Base-by-base conservation (phyloP, 2,888 invertebrate genomes). In the Drosophila hamatofila region DNA sequence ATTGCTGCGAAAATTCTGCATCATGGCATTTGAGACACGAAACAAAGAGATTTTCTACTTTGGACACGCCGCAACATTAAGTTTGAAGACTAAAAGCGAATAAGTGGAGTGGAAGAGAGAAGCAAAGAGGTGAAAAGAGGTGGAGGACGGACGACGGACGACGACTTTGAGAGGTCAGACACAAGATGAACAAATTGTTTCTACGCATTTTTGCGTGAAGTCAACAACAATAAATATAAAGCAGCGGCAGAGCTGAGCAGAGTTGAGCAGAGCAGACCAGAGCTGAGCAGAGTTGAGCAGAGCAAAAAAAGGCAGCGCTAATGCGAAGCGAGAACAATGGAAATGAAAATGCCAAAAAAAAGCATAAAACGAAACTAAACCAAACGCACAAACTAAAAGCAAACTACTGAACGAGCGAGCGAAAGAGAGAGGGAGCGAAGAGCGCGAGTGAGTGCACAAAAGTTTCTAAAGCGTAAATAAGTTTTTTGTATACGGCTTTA, bases 21-120 rank as follows among this genome's bases (percentile, higher is more conserved):
- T 84, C 87, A 84, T 87, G 75, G 68, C 70, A 82, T 84, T 84
- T 84, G 87, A 84, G 57, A 75, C 67, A 54, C 70, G 54, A 52
- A 75, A 80, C 82, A 84, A 84, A 81, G 82, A 80, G 77, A 70
- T 84, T 84, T 80, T 87, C 82, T 82, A 75, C 80, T 78, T 76
- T 66, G 61, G 72, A 73, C 71, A 55, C 37, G 71, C 71, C 59
- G 65, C 69, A 58, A 63, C 62, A 35, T 69, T n/a, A 49, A 68
- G 68, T 52, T 42, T 42, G 54, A 55, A 63, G 57, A 49, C 37
- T 23, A 16, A 25, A 35, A 18, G 69, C 51, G 41, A 5, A 21
- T 30, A 37, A 25, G 51, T 12, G 1, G 44, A 23, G 14, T 12
- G 14, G 12, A 33, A 11, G 7, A 9, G 39, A 12, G 25, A 30